A percentile compares a stretch with the other conserved stretches of the same genome.
These are phyloP conservation scores for Siderastrea siderea DNA, from an alignment of 92 coral and sea anemone species.

Conservation along the genomic window DNA sequence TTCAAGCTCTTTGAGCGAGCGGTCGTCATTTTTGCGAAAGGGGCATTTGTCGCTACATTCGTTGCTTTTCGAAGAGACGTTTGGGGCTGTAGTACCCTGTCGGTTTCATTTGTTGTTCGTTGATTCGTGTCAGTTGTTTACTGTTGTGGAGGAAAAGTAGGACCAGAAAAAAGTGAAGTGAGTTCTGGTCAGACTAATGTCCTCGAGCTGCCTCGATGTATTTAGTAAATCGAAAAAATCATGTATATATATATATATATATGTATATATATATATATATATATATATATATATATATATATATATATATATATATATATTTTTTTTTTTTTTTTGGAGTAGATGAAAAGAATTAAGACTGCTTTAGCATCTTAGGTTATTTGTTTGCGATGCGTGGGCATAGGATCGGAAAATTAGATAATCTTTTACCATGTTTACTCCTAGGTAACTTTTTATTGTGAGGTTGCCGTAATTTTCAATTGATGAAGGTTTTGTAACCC, in stretches of 20 bases:
- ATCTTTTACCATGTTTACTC: too few species aligned
- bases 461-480: background rate
- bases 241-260: too few species aligned
- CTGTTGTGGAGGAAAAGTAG: too few species aligned
- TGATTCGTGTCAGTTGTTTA: background rate
- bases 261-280: too few species aligned
- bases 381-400: too few species aligned
- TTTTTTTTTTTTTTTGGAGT: too few species aligned
- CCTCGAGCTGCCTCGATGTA: background rate
- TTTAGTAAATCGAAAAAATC: background rate
- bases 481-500: slow-evolving; percentile 6
- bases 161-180: background rate
- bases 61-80: slow-evolving; percentile 12
- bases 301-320: too few species aligned
- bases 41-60: background rate
- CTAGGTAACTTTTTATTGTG: too few species aligned
- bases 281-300: too few species aligned
- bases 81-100: slow-evolving; percentile 7
- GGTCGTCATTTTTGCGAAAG: background rate
- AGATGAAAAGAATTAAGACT: background rate
- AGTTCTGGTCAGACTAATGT: background rate
- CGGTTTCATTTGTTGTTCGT: background rate
- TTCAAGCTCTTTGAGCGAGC: background rate
- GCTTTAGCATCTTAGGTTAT: background rate
- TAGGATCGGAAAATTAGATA: too few species aligned